These are phyloP conservation scores for Enteromius unitaeniatus DNA, from an alignment of 2,797 vertebrate genomes.

Conservation along the genomic window DNA sequence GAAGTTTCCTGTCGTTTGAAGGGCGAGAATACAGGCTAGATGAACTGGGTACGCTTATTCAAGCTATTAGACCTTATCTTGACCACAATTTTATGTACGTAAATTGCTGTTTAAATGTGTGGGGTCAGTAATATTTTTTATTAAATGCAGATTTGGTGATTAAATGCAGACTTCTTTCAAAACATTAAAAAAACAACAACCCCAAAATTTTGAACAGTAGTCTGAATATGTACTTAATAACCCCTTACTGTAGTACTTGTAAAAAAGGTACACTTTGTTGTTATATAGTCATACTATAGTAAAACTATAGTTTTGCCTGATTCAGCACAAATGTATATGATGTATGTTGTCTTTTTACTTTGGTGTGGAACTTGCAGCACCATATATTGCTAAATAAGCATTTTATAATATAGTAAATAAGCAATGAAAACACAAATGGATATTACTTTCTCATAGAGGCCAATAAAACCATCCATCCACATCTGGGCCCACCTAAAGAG, in stretches of 20 bases:
- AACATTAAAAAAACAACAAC: not conserved
- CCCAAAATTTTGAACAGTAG: not conserved
- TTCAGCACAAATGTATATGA: conserved; percentile 2
- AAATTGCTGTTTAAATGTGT: not conserved
- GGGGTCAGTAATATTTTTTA: not conserved
- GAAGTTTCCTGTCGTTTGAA: conserved; percentile 82
- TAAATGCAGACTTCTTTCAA: not conserved
- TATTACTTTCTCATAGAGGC: conserved; percentile 78
- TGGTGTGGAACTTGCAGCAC: not conserved
- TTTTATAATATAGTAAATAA: not conserved
- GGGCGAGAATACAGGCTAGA: conserved; percentile 86
- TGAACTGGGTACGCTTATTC: conserved; percentile 82
- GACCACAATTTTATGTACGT: not conserved
- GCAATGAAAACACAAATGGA: not conserved
- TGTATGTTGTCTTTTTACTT: not conserved
- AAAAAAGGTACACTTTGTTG: not conserved
- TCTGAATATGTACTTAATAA: conserved; percentile 11
- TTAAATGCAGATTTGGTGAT: not conserved
- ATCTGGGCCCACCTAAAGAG: conserved; percentile 88
- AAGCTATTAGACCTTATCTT: conserved; percentile 5
- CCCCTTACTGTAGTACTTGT: not conserved
- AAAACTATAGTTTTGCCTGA: not conserved
- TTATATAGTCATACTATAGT: no score
- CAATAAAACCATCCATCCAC: conserved; percentile 86
- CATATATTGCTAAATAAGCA: conserved; percentile 13